phyloP scores from a whole-genome alignment of 2,888 invertebrate species.

The Boloria euphrosyne region DNA sequence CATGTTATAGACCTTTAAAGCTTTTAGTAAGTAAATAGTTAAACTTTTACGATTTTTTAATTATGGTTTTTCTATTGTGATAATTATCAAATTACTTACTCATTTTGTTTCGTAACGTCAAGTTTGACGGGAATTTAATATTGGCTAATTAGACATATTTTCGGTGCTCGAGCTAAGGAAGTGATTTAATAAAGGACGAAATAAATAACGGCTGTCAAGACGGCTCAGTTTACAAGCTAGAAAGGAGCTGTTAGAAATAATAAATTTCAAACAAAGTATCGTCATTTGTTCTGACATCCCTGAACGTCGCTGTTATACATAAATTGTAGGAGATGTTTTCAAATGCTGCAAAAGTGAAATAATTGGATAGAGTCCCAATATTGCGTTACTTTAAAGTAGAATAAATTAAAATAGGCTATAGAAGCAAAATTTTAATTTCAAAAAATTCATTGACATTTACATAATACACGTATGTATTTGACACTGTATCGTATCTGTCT shows the following conservation, averaged over 20 bases:
- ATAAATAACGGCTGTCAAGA: slow-evolving; percentile 63
- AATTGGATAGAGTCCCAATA: neutral
- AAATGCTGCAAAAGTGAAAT: slow-evolving; percentile 33
- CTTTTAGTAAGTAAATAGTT: neutral
- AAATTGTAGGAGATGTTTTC: slow-evolving; percentile 55
- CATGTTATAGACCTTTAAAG: neutral
- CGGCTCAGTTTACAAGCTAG: slow-evolving; percentile 58
- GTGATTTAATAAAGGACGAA: slow-evolving; percentile 61
- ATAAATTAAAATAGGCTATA: too few species aligned
- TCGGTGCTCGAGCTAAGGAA: slow-evolving; percentile 38
- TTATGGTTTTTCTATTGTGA: slow-evolving; percentile 31
- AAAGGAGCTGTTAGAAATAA: slow-evolving; percentile 62
- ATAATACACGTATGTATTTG: too few species aligned
- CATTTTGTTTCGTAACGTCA: slow-evolving; percentile 29
- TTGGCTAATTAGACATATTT: slow-evolving; percentile 37
- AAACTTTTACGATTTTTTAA: slow-evolving; percentile 33
- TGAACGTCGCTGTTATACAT: slow-evolving; percentile 55
- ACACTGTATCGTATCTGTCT: too few species aligned
- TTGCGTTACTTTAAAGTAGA: too few species aligned
- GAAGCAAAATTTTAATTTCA: too few species aligned
- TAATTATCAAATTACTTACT: slow-evolving; percentile 43
- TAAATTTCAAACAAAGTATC: slow-evolving; percentile 67
- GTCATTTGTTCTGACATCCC: slow-evolving; percentile 57
- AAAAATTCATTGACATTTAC: too few species aligned
- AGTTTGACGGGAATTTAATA: slow-evolving; percentile 38